These are phyloP conservation scores for Chrysogorgia sp. DNA, from an alignment of 92 coral and sea anemone species.

Conservation along the genomic window DNA sequence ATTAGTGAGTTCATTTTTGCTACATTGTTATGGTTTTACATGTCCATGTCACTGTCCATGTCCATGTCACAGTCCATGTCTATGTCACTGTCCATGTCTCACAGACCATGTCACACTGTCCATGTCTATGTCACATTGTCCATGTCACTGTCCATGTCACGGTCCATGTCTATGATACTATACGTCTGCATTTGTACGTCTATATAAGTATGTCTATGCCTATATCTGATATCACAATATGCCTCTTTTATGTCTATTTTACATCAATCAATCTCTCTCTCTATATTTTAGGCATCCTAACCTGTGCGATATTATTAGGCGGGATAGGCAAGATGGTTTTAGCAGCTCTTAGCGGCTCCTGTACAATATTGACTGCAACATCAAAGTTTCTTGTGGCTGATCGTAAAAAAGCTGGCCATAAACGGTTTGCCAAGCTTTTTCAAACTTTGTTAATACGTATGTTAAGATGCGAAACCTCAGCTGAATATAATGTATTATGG, in stretches of 20 bases:
- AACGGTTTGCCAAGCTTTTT: conserved; percentile 30
- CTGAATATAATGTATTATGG: conserved; percentile 20
- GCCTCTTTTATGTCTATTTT: background rate
- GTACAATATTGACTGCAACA: conserved; percentile 24
- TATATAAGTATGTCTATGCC: background rate
- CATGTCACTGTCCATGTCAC: background rate
- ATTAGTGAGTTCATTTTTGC: background rate
- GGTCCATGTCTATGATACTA: background rate
- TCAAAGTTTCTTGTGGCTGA: conserved; percentile 36
- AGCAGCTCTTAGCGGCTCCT: conserved; percentile 13
- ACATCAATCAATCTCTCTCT: background rate
- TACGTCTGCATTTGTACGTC: no score
- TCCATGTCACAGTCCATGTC: background rate
- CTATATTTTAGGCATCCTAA: conserved; percentile 9
- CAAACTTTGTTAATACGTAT: conserved; percentile 25
- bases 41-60: background rate
- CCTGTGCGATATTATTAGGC: conserved; percentile 22
- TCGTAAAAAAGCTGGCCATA: conserved; percentile 39
- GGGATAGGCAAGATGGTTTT: conserved; percentile 24
- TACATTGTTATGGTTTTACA: no score
- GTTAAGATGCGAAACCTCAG: conserved; percentile 13
- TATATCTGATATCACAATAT: background rate
- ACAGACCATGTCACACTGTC: no score
- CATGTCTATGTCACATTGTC: background rate
- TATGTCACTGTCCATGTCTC: background rate